phyloP scores from a whole-genome alignment of 30 jellyfish, hydroid and myxozoan genomes.

The Rhopilema esculentum region DNA sequence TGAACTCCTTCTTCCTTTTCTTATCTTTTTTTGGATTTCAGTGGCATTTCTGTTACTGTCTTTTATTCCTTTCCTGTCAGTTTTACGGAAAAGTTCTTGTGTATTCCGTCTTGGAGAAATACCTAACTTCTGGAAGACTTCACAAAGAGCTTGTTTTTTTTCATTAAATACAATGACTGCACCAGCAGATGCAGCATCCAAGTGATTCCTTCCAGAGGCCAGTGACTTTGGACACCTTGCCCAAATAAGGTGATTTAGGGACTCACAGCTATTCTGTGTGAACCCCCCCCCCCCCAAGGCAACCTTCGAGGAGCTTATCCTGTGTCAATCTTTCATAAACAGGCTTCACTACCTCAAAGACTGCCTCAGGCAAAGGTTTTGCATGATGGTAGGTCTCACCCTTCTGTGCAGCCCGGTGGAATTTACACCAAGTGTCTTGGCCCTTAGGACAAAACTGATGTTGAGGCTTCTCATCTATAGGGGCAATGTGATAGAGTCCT shows the following conservation, averaged over 20 bases:
- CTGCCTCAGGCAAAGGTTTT: constrained; percentile 53
- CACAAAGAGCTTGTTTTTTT: neutral
- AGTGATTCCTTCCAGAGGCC: constrained; percentile 28
- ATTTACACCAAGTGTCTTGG: constrained; percentile 48
- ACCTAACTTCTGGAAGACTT: neutral
- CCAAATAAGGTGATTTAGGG: constrained; percentile 52
- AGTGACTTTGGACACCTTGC: constrained; percentile 34
- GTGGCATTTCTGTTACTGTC: neutral
- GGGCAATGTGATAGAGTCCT: constrained; percentile 43
- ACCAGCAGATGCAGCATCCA: constrained; percentile 43
- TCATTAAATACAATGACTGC: constrained; percentile 42
- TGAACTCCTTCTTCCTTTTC: constrained; percentile 16
- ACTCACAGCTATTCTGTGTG: constrained; percentile 52
- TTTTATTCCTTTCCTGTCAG: neutral
- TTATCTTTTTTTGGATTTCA: constrained; percentile 24
- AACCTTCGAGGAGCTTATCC: neutral
- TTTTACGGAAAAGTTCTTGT: neutral
- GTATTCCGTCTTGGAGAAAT: constrained; percentile 5
- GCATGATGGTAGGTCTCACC: constrained; percentile 12
- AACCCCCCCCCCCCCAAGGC: constrained; percentile 56
- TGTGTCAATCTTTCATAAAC: constrained; percentile 10
- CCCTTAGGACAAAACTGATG: constrained; percentile 38
- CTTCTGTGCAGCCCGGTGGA: constrained; percentile 4
- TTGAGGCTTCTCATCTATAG: constrained; percentile 39
- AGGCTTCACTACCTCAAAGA: constrained; percentile 27